phyloP scores from a whole-genome alignment of 92 coral and sea anemone genomes.

The Muricea muricata region DNA sequence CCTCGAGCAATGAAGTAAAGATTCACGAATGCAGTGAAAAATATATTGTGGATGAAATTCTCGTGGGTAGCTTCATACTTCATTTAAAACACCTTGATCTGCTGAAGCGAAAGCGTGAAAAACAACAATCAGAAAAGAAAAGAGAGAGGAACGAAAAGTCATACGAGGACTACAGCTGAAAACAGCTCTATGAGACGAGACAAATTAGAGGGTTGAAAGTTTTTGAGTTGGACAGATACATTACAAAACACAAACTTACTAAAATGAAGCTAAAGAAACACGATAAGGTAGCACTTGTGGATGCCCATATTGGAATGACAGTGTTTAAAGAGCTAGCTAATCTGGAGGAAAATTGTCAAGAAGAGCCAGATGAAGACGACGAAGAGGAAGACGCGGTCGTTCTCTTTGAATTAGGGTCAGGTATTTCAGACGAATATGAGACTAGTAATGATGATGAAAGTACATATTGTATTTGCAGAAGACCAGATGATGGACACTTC shows the following conservation, averaged over 20 bases:
- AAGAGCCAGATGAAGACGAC: conserved; percentile 36
- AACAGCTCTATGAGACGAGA: conserved; percentile 49
- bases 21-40: no score
- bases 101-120: conserved; percentile 58
- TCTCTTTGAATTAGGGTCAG: conserved; percentile 59
- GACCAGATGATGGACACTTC: conserved; percentile 56
- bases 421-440: conserved; percentile 29
- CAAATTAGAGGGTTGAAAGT: conserved; percentile 57
- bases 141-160: conserved; percentile 53
- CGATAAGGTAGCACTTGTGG: conserved; percentile 61
- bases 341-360: conserved; percentile 3
- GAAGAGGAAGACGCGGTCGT: conserved; percentile 57
- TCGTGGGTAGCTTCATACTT: no score
- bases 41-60: no score
- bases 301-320: conserved; percentile 64
- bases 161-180: conserved; percentile 57
- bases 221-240: conserved; percentile 58
- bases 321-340: conserved; percentile 10
- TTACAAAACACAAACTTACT: background rate
- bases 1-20: no score
- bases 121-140: conserved; percentile 37
- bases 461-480: conserved; percentile 1
- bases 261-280: conserved; percentile 46
- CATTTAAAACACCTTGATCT: no score
- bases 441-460: conserved; percentile 41